Evolutionary conservation across 2,113 vertebrate species (phyloP), one percentile per base, ranked within the genome.

Genomic region (Anguilla japonica): DNA sequence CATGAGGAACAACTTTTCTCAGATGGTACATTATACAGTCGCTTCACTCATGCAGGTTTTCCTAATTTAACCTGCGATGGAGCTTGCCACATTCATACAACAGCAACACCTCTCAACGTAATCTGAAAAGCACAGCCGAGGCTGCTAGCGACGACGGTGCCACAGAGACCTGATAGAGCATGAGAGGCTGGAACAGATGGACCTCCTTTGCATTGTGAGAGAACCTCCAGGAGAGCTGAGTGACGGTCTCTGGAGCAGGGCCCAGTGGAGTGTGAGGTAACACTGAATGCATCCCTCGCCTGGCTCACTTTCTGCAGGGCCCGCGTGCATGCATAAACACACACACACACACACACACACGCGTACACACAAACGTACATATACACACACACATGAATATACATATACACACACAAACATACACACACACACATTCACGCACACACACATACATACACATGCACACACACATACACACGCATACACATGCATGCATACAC

Each of bases 361-460:
- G 9, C 50, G 0, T 14, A 14, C 50, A 53, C 13, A 53, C 43
- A 29, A 22, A 50, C 82, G 26, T 18, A 29, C n/a, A 50, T 14
- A 53, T 16, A 29, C 26, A 29, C 1, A 34, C 29, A 39, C 53
- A 43, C 40, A 39, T 13, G 15, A 22, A 50, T 15, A 20, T 26
- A n/a, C 43, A 22, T 9, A n/a, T 18, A 57, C 39, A 13, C 80
- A 88, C 26, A 79, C 84, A 86, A 16, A 71, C 41, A 84, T 56
- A 67, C 83, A 84, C 20, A 71, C 20, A 16, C 60, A 84, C 39
- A 29, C 40, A 43, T 5, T 15, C 83, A 84, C 40, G 41, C 34
- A 67, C 5, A 67, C 60, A 26, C 20, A 67, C 20, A 67, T 20
- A 26, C 60, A 67, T 3, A 26, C 60, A 26, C 2, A 5, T 7